Percentiles rank a stretch among this genome's conserved stretches.
Evolutionary conservation across 2,888 invertebrate species (phyloP).

Genomic region (Drosophila nigricruria): DNA sequence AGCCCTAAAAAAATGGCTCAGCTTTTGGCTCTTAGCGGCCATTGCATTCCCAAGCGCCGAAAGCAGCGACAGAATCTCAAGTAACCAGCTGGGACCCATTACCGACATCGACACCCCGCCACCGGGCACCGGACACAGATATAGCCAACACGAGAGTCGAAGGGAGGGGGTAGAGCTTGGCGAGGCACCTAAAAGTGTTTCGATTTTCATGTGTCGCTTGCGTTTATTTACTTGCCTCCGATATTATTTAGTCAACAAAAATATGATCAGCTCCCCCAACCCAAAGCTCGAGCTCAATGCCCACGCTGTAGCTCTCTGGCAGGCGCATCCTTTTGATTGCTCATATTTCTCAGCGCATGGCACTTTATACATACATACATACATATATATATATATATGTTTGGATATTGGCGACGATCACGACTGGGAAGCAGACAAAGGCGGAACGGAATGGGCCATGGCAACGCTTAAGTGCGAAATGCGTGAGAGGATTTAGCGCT

Average conservation of each 20-base stretch:
- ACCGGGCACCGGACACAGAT: slow-evolving; percentile 33
- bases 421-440: slow-evolving; percentile 26
- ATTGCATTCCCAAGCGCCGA: slow-evolving; percentile 49
- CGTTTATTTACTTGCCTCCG: slow-evolving; percentile 66
- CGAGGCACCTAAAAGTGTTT: slow-evolving; percentile 20
- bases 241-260: slow-evolving; percentile 69
- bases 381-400: slow-evolving; percentile 24
- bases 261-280: slow-evolving; percentile 33
- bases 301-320: slow-evolving; percentile 1
- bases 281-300: neutral
- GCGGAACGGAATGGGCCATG: neutral
- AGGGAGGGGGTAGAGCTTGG: neutral
- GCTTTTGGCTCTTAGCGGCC: slow-evolving; percentile 2
- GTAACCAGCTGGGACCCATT: slow-evolving; percentile 36
- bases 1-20: neutral
- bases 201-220: slow-evolving; percentile 48
- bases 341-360: slow-evolving; percentile 67
- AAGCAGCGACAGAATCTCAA: slow-evolving; percentile 24
- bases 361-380: slow-evolving; percentile 29
- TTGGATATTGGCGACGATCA: slow-evolving; percentile 63
- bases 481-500: slow-evolving; percentile 66
- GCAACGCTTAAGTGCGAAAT: slow-evolving; percentile 38
- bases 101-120: slow-evolving; percentile 53
- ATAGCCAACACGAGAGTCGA: neutral
- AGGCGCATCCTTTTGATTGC: slow-evolving; percentile 72